These are phyloP conservation scores for Lordiphosa stackelbergi DNA, from an alignment of 1,140 invertebrate genomes.

Conservation along the genomic window DNA sequence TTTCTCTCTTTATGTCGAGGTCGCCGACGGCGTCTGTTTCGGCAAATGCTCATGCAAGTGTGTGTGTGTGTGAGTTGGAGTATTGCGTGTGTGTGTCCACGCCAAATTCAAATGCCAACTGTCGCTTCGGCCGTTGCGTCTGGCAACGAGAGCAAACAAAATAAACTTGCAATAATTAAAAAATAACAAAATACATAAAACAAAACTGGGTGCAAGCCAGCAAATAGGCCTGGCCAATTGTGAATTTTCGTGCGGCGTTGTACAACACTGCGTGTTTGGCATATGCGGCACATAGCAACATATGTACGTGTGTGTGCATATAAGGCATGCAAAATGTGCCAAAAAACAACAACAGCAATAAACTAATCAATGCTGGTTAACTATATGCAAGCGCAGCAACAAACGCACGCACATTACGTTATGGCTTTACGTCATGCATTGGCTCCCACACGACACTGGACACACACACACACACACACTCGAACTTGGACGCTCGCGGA, in stretches of 20 bases:
- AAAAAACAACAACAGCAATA: conserved; percentile 31
- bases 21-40: conserved; percentile 57
- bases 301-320: conserved; percentile 36
- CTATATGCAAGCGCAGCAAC: conserved; percentile 37
- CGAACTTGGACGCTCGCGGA: conserved; percentile 51
- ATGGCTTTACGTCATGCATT: conserved; percentile 64
- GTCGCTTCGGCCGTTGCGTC: conserved; percentile 50
- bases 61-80: conserved; percentile 10
- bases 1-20: conserved; percentile 60
- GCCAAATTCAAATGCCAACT: conserved; percentile 64
- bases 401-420: conserved; percentile 33
- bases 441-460: conserved; percentile 52
- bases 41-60: conserved; percentile 12
- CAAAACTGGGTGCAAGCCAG: conserved; percentile 1
- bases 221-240: conserved; percentile 18
- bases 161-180: conserved; percentile 25
- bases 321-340: conserved; percentile 39
- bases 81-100: conserved; percentile 24
- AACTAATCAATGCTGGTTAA: conserved; percentile 65
- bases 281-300: conserved; percentile 39
- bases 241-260: conserved; percentile 20
- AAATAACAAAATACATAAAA: conserved; percentile 25
- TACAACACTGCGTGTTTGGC: conserved; percentile 30
- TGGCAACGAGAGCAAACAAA: conserved; percentile 36
- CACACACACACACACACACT: conserved; percentile 34